Evolutionary conservation across 2,888 invertebrate species (phyloP).

Genomic region (Hoplodrina blanda): DNA sequence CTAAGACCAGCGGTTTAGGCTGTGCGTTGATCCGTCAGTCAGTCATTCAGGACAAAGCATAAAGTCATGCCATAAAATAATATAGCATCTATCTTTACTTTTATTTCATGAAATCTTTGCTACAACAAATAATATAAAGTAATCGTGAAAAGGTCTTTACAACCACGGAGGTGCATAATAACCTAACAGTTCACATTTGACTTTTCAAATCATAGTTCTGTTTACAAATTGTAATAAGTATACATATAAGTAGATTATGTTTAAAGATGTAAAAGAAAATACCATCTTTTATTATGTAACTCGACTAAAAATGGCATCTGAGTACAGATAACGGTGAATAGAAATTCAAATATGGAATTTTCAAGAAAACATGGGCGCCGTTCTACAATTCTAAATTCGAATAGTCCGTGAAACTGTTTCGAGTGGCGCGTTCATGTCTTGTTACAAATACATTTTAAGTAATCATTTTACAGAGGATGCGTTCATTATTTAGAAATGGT

Average conservation of each 20-base stretch:
- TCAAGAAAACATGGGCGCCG: conserved; percentile 73
- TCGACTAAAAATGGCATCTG: conserved; percentile 57
- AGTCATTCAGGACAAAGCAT: too few relatives aligned
- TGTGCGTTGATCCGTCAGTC: too few relatives aligned
- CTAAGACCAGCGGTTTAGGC: too few relatives aligned
- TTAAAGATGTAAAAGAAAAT: conserved; percentile 31
- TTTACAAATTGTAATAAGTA: conserved; percentile 15
- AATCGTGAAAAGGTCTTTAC: neutral
- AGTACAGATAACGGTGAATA: conserved; percentile 75
- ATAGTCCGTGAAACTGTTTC: conserved; percentile 77
- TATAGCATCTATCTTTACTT: too few relatives aligned
- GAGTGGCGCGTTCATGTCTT: conserved; percentile 59
- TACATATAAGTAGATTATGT: neutral
- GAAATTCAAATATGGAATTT: conserved; percentile 78
- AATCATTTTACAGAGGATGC: conserved; percentile 57
- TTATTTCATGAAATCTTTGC: neutral
- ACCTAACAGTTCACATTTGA: conserved; percentile 11
- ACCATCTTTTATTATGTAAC: conserved; percentile 49
- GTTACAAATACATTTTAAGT: conserved; percentile 68
- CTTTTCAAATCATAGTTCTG: neutral
- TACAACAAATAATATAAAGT: neutral
- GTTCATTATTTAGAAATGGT: conserved; percentile 17
- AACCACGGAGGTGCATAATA: neutral
- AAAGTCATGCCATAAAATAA: too few relatives aligned
- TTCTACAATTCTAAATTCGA: conserved; percentile 76